phyloP scores from a whole-genome alignment of 2,888 invertebrate species.

The Oscheius myriophilus region DNA sequence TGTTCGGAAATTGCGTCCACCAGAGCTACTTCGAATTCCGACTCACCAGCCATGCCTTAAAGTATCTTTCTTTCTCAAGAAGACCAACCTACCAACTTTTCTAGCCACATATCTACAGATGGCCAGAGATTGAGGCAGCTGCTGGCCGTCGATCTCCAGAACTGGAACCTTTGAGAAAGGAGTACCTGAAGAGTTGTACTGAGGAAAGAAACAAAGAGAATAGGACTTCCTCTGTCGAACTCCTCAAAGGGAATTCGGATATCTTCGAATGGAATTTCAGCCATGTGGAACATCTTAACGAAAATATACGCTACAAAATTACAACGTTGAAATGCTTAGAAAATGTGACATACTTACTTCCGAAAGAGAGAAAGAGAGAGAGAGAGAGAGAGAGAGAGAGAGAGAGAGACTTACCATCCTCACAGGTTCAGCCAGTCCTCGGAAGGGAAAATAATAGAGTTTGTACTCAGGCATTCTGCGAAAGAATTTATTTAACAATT shows the following conservation, averaged over 20 bases:
- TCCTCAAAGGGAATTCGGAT: constrained; percentile 21
- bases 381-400: neutral
- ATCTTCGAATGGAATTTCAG: constrained; percentile 29
- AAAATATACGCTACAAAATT: neutral
- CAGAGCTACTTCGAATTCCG: constrained; percentile 19
- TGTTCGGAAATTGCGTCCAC: constrained; percentile 21
- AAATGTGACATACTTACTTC: neutral
- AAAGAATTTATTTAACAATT: too few species aligned
- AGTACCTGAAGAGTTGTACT: constrained; percentile 15
- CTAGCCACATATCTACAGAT: constrained; percentile 41
- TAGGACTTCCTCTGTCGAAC: constrained; percentile 1
- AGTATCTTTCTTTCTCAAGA: neutral
- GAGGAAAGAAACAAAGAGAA: neutral
- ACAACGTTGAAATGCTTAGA: neutral
- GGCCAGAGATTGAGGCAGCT: constrained; percentile 46
- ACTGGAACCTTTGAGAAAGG: constrained; percentile 47
- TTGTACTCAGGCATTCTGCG: constrained; percentile 24
- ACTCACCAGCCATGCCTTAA: constrained; percentile 14
- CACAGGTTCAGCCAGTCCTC: constrained; percentile 11
- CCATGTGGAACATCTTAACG: constrained; percentile 25
- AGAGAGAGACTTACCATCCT: constrained; percentile 19
- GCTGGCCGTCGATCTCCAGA: constrained; percentile 41
- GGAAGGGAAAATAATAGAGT: constrained; percentile 19
- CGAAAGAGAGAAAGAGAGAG: neutral
- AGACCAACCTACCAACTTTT: constrained; percentile 41